Evolutionary conservation across 2,113 vertebrate species (phyloP).

Genomic region (Megaleporinus macrocephalus): DNA sequence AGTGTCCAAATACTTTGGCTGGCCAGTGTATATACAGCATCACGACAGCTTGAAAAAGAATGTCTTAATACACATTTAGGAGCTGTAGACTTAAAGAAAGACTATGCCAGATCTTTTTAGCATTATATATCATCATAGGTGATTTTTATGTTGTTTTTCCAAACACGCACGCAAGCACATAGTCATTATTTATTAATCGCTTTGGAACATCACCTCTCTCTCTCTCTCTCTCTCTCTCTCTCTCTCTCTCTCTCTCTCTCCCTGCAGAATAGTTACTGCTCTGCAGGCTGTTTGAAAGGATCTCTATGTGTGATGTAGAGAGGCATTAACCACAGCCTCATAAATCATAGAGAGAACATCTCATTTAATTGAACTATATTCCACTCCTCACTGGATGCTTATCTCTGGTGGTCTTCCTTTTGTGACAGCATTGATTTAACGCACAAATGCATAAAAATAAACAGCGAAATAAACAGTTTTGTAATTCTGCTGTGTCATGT

Average conservation of each 20-base stretch:
- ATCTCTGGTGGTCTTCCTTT: background rate
- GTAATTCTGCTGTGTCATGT: background rate
- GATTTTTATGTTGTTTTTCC: background rate
- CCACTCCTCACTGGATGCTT: background rate
- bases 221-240: background rate
- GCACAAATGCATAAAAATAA: background rate
- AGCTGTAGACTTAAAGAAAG: background rate
- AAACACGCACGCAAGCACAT: background rate
- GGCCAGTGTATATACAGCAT: too few relatives aligned
- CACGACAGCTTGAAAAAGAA: too few relatives aligned
- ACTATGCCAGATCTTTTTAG: background rate
- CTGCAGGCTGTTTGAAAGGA: background rate
- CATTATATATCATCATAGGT: background rate
- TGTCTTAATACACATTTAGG: too few relatives aligned
- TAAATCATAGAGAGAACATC: background rate
- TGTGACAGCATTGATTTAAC: background rate
- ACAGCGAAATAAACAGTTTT: background rate
- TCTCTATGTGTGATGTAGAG: background rate
- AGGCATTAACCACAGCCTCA: background rate
- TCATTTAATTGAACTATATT: background rate
- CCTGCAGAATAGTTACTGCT: background rate
- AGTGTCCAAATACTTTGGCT: too few relatives aligned
- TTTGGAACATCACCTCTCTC: background rate
- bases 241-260: background rate
- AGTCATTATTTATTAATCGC: conserved; percentile 7